A percentile compares a stretch with the other conserved stretches of the same genome.
phyloP scores from a whole-genome alignment of 2,888 invertebrate species.

The Macrostomum cliftonense region DNA sequence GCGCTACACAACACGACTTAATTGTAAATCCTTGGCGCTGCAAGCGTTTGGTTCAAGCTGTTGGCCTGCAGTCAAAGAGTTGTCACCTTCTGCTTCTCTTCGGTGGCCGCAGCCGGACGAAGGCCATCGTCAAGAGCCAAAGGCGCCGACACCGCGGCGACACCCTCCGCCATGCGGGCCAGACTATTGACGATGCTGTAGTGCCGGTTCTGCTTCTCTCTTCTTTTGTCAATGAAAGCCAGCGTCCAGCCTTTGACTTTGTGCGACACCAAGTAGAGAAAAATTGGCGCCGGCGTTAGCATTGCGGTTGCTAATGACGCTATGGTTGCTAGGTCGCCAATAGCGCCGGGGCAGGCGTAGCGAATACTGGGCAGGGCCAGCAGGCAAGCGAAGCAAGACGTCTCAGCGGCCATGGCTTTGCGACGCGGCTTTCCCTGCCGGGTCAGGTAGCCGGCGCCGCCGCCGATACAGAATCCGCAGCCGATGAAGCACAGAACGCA shows the following conservation, averaged over 20 bases:
- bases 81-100: too few species aligned
- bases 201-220: constrained; percentile 10
- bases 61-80: too few species aligned
- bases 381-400: constrained; percentile 28
- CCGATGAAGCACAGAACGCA: constrained; percentile 9
- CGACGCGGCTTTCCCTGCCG: constrained; percentile 21
- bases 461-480: constrained; percentile 21
- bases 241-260: constrained; percentile 9
- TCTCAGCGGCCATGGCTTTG: constrained; percentile 27
- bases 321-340: constrained; percentile 25
- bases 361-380: constrained; percentile 27
- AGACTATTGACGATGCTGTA: constrained; percentile 11
- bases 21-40: too few species aligned
- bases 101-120: too few species aligned
- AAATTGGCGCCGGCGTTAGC: constrained; percentile 23
- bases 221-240: constrained; percentile 8
- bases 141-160: constrained; percentile 9
- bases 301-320: constrained; percentile 33
- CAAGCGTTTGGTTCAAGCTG: too few species aligned
- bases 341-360: constrained; percentile 26
- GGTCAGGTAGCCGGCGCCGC: constrained; percentile 19
- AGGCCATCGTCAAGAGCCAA: constrained; percentile 1
- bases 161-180: constrained; percentile 10
- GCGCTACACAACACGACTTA: too few species aligned
- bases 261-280: constrained; percentile 8